Evolutionary conservation across 2,113 vertebrate genomes (phyloP).

Genomic region (Toxotes chatareus): DNA sequence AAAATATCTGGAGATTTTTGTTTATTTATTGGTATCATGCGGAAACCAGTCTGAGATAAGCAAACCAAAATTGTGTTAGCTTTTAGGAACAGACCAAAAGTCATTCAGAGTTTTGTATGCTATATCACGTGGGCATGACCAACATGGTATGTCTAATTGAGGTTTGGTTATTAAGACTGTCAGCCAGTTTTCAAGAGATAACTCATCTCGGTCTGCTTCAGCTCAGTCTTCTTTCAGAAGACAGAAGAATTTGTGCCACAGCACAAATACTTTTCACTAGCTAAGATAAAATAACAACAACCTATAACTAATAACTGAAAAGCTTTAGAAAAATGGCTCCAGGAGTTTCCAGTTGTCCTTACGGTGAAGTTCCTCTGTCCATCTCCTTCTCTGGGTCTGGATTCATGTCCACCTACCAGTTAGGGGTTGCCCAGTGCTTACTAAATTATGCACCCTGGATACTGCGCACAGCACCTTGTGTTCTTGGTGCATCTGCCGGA

Average conservation of each 20-base stretch:
- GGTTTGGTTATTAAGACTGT: conserved; percentile 36
- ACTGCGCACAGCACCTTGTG: conserved; percentile 75
- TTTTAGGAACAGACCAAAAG: conserved; percentile 8
- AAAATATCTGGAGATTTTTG: not conserved
- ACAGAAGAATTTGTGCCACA: not conserved
- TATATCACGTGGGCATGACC: conserved; percentile 63
- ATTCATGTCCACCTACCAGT: conserved; percentile 87
- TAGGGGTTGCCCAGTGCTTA: conserved; percentile 86
- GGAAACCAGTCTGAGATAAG: not conserved
- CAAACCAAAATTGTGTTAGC: not conserved
- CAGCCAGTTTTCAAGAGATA: not conserved
- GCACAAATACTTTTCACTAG: not conserved
- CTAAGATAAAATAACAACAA: no score
- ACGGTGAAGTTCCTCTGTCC: conserved; percentile 58
- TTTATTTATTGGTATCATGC: not conserved
- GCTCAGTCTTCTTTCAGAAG: not conserved
- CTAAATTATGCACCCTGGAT: conserved; percentile 81
- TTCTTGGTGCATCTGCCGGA: conserved; percentile 87
- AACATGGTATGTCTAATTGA: conserved; percentile 67
- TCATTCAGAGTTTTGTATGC: conserved; percentile 4
- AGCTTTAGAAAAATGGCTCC: conserved; percentile 59
- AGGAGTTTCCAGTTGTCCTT: conserved; percentile 35
- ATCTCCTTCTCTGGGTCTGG: conserved; percentile 89
- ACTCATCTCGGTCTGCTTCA: not conserved
- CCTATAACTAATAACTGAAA: not conserved